Evolutionary conservation across 2,113 vertebrate genomes (phyloP), one percentile per base, ranked within the genome.

Genomic region (Pseudonaja textilis): DNA sequence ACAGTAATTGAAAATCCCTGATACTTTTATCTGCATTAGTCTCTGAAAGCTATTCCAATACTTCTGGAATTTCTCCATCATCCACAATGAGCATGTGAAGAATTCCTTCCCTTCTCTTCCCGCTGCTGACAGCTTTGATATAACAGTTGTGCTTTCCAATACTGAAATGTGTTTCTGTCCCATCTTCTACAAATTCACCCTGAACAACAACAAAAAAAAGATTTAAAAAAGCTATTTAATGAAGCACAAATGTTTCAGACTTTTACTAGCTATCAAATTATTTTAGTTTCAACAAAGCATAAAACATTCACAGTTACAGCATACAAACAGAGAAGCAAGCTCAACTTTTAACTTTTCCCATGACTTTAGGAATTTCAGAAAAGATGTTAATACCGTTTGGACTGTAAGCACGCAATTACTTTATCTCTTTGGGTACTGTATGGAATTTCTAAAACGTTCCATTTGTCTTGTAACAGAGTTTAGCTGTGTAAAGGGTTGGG

Each of bases 111-210:
- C 98, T 98, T 91, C 98, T 98, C 97, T 98, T 99, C 4, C 99
- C 99, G n/a, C 99, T 99, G 93, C 99, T 99, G 95, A 99, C 98
- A 0, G 99, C 99, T 95, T 99, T 99, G 96, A 99, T 99, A 93
- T 97, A 99, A 97, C 99, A 99, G 95, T 98, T 98, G 87, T 99
- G 99, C 89, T 98, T 97, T 42, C 98, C 98, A 1, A 99, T 96
- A 2, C 96, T 98, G 97, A 99, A 99, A 96, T 99, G 99, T 0
- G 99, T 99, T 96, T 99, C 99, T 7, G 99, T 99, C 74, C 99
- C 99, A 2, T 99, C 99, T 0, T 99, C 99, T 92, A 99, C 99
- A 96, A 99, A 99, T 97, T 99, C 99, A n/a, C 99, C 99, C 99
- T 99, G 93, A 55, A 81, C 47, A 50, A 81, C 56, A 56, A 39